Conservation (phyloP, 2,888 invertebrate species). For the Chrysina gloriosa region DNA sequence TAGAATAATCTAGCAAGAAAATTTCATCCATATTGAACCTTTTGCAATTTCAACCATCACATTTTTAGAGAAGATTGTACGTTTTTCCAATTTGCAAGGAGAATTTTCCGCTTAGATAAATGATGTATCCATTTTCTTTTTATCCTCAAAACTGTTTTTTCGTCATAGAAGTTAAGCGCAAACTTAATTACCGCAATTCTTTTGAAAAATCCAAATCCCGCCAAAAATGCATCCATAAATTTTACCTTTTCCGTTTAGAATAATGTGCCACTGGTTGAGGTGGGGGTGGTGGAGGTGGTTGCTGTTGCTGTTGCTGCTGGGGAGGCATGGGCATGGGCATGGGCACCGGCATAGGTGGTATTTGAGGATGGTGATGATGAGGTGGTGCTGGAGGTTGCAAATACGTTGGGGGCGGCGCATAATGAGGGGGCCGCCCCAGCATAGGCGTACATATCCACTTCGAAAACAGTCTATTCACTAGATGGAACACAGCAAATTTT, state of each 20-base stretch:
- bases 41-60: no score
- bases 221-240: background rate
- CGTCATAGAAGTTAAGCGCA: no score
- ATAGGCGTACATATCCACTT: conserved; percentile 66
- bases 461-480: conserved; percentile 32
- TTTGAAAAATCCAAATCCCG: conserved; percentile 8
- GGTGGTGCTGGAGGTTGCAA: conserved; percentile 63
- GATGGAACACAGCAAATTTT: no score
- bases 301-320: conserved; percentile 53
- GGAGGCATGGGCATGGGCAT: conserved; percentile 55
- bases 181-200: no score
- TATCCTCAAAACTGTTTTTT: no score
- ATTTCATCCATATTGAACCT: no score
- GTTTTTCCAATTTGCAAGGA: no score
- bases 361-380: conserved; percentile 58
- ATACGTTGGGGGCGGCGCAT: conserved; percentile 65
- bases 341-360: conserved; percentile 53
- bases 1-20: no score
- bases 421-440: conserved; percentile 65
- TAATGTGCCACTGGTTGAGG: conserved; percentile 61
- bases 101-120: no score
- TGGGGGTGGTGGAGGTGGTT: conserved; percentile 21
- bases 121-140: no score
- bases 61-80: no score
- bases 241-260: conserved; percentile 65